Percentiles rank a stretch among this genome's conserved stretches.
Conservation (phyloP, 2,888 invertebrate species). For the Drosophila mayaguana region DNA sequence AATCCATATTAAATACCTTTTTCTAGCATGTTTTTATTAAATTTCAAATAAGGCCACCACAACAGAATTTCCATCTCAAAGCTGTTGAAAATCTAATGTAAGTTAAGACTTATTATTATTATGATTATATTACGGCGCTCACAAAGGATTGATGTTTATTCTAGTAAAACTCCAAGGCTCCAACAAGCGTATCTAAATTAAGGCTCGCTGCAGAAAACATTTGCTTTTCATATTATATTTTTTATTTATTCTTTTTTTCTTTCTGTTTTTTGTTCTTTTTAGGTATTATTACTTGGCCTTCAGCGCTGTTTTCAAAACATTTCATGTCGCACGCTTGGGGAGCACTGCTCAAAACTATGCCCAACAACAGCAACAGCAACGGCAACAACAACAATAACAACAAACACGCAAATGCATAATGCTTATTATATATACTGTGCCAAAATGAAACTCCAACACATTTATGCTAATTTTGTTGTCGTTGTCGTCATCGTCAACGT, state of each 20-base stretch:
- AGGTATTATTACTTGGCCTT: constrained; percentile 46
- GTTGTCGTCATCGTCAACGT: constrained; percentile 59
- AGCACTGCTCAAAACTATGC: constrained; percentile 55
- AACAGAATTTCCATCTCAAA: neutral
- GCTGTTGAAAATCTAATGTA: constrained; percentile 1
- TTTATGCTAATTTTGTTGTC: constrained; percentile 60
- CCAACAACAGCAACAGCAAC: constrained; percentile 23
- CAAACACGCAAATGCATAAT: constrained; percentile 64
- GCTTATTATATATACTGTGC: constrained; percentile 62
- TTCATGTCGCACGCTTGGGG: constrained; percentile 62
- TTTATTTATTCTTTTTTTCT: neutral
- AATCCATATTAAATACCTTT: too few relatives aligned
- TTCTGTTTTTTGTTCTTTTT: neutral
- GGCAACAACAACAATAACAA: constrained; percentile 27
- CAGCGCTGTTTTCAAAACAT: constrained; percentile 55
- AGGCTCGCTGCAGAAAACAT: constrained; percentile 26
- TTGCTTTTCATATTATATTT: constrained; percentile 23
- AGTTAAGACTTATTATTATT: constrained; percentile 1
- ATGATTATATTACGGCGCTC: constrained; percentile 19
- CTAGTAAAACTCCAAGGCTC: constrained; percentile 24
- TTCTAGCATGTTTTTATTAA: too few relatives aligned
- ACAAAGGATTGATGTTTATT: constrained; percentile 25
- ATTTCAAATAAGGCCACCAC: neutral
- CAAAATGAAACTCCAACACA: constrained; percentile 64
- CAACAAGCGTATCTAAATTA: constrained; percentile 33